Conservation (phyloP, 1,140 invertebrate species). For the Trichogramma pretiosum region DNA sequence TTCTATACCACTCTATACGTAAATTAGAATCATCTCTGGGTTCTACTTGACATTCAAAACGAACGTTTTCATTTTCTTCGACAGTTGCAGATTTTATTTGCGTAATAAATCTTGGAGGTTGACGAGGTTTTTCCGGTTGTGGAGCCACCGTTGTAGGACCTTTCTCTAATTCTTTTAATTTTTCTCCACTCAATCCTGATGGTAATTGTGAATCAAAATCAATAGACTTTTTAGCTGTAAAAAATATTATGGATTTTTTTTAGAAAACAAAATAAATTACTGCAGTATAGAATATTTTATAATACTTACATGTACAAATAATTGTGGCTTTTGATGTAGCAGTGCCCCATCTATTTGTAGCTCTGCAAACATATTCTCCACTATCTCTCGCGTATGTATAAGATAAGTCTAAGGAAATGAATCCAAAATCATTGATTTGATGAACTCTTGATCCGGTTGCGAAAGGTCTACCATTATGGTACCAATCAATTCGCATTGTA, state of each 20-base stretch:
- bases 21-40: slow-evolving; percentile 91
- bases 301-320: slow-evolving; percentile 56
- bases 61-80: slow-evolving; percentile 81
- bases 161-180: slow-evolving; percentile 84
- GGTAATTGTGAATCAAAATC: slow-evolving; percentile 88
- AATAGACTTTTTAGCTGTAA: slow-evolving; percentile 70
- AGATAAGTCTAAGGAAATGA: slow-evolving; percentile 78
- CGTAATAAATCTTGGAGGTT: slow-evolving; percentile 77
- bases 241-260: slow-evolving; percentile 8
- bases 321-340: slow-evolving; percentile 76
- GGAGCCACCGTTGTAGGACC: slow-evolving; percentile 62
- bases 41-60: slow-evolving; percentile 91
- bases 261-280: too few species aligned
- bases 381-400: slow-evolving; percentile 77
- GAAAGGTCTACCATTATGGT: slow-evolving; percentile 81
- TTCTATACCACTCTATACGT: slow-evolving; percentile 86
- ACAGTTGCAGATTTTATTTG: slow-evolving; percentile 73
- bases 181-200: slow-evolving; percentile 84
- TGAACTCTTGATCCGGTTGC: slow-evolving; percentile 82
- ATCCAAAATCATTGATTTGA: slow-evolving; percentile 88
- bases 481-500: slow-evolving; percentile 88
- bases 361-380: slow-evolving; percentile 78
- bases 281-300: neutral
- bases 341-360: slow-evolving; percentile 77
- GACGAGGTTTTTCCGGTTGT: slow-evolving; percentile 55